These are phyloP conservation scores for Eustalomyia histrio DNA, from an alignment of 2,888 invertebrate species.

Conservation along the genomic window DNA sequence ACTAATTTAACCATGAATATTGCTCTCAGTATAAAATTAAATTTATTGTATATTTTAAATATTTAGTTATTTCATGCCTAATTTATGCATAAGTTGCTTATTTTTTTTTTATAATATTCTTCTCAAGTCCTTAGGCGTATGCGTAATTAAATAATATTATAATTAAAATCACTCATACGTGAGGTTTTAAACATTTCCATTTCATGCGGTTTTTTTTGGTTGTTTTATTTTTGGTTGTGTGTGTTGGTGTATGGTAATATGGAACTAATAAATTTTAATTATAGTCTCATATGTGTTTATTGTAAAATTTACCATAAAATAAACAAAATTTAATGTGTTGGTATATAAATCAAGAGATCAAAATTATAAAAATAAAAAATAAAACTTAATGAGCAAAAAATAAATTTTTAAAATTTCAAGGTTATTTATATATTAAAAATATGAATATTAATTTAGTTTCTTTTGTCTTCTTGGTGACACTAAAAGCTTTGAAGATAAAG, in stretches of 20 bases:
- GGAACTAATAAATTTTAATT: slow-evolving; percentile 51
- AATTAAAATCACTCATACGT: slow-evolving; percentile 56
- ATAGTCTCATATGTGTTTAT: slow-evolving; percentile 50
- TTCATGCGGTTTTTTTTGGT: slow-evolving; percentile 39
- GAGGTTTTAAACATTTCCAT: slow-evolving; percentile 33
- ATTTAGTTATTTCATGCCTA: no score
- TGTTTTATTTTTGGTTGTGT: slow-evolving; percentile 28
- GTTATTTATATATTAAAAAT: background rate
- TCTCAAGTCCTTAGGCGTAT: background rate
- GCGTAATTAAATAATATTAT: slow-evolving; percentile 39
- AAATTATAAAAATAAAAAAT: background rate
- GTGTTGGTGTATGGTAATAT: background rate
- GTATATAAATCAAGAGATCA: slow-evolving; percentile 21
- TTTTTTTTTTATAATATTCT: background rate
- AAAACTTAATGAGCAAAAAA: background rate
- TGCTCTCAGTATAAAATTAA: no score
- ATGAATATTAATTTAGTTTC: background rate
- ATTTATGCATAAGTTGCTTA: no score
- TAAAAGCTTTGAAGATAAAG: background rate
- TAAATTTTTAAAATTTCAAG: background rate
- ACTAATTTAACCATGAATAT: no score
- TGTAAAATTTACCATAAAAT: slow-evolving; percentile 49
- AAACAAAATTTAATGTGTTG: slow-evolving; percentile 28
- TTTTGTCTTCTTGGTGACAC: no score
- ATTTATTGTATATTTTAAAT: no score